These are phyloP conservation scores for Oreohelix idahoensis DNA, from an alignment of 1,140 invertebrate genomes.

Conservation along the genomic window DNA sequence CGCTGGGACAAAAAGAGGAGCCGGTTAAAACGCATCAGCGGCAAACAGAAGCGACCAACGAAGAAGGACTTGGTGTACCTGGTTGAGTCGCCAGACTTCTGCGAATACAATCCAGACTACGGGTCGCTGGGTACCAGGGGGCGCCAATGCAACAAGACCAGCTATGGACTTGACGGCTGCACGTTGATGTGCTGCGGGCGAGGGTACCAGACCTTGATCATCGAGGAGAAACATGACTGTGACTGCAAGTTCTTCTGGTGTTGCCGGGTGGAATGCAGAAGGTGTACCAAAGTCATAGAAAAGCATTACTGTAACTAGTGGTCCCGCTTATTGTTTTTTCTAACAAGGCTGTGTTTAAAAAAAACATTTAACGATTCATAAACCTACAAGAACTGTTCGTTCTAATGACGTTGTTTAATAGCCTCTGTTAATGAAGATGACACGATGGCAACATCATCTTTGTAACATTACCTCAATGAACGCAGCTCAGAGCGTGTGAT, in stretches of 20 bases:
- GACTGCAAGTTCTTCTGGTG: slow-evolving; percentile 95
- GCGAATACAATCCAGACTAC: slow-evolving; percentile 74
- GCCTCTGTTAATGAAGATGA: too few species aligned
- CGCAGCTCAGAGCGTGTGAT: too few species aligned
- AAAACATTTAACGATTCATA: background rate
- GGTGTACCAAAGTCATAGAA: slow-evolving; percentile 84
- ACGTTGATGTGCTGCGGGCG: slow-evolving; percentile 80
- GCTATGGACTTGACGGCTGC: slow-evolving; percentile 74
- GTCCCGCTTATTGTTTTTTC: background rate
- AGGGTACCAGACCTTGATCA: slow-evolving; percentile 89
- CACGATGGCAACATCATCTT: too few species aligned
- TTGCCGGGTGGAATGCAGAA: slow-evolving; percentile 89
- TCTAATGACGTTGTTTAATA: too few species aligned
- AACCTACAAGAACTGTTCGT: too few species aligned
- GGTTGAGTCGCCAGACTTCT: slow-evolving; percentile 92
- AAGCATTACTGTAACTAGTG: slow-evolving; percentile 88
- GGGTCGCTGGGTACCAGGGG: slow-evolving; percentile 73
- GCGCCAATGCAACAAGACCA: slow-evolving; percentile 73
- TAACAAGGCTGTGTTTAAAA: background rate
- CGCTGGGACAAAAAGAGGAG: slow-evolving; percentile 67
- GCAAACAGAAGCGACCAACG: slow-evolving; percentile 80
- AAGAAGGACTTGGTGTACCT: slow-evolving; percentile 92
- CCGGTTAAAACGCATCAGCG: slow-evolving; percentile 62
- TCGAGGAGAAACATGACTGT: slow-evolving; percentile 91
- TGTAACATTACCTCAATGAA: too few species aligned